Evolutionary conservation across 2,113 vertebrate species (phyloP).

Genomic region (Carassius carassius): DNA sequence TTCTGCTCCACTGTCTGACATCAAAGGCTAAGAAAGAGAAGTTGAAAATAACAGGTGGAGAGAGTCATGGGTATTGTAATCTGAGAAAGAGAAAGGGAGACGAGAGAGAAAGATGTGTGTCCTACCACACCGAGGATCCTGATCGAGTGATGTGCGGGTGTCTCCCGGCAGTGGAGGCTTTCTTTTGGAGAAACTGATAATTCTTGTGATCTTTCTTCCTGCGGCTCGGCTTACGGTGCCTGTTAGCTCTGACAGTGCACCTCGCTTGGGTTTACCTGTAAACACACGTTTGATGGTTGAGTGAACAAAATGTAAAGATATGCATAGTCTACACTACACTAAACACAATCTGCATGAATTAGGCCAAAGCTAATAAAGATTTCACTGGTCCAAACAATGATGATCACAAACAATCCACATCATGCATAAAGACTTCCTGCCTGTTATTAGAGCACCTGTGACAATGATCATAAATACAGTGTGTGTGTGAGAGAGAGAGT

Average conservation of each 20-base stretch:
- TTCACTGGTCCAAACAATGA: slow-evolving; percentile 23
- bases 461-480: neutral
- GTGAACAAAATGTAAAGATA: neutral
- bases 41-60: slow-evolving; percentile 35
- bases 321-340: neutral
- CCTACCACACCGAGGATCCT: slow-evolving; percentile 89
- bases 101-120: neutral
- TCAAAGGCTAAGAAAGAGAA: slow-evolving; percentile 1
- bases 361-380: slow-evolving; percentile 20
- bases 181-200: slow-evolving; percentile 96
- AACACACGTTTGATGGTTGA: slow-evolving; percentile 15
- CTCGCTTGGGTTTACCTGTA: slow-evolving; percentile 80
- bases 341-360: neutral
- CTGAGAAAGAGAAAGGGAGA: neutral
- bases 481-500: neutral
- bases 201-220: slow-evolving; percentile 92
- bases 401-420: slow-evolving; percentile 12
- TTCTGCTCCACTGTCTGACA: slow-evolving; percentile 21
- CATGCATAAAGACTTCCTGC: neutral
- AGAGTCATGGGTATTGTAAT: slow-evolving; percentile 13
- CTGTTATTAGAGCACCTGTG: neutral
- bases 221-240: slow-evolving; percentile 91
- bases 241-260: slow-evolving; percentile 89
- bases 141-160: slow-evolving; percentile 76
- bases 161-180: slow-evolving; percentile 83